phyloP scores from a whole-genome alignment of 2,113 vertebrate species.

The Naja naja region DNA sequence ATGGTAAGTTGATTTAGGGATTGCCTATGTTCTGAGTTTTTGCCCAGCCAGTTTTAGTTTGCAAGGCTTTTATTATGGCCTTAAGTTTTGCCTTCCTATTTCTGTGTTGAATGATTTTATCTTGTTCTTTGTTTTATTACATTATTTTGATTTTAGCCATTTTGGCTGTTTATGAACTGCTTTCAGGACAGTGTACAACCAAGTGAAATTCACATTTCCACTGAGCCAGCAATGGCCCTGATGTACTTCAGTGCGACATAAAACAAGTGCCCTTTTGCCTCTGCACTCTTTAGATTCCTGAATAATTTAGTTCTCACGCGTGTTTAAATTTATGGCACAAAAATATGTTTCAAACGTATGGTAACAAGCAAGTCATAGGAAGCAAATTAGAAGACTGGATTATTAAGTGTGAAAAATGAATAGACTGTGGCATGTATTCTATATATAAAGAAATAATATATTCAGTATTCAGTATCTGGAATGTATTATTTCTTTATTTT shows the following conservation, averaged over 20 bases:
- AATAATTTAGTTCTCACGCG: neutral
- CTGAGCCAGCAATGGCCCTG: neutral
- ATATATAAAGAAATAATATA: neutral
- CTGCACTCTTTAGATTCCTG: neutral
- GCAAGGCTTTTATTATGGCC: neutral
- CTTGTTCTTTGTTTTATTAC: neutral
- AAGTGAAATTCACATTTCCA: neutral
- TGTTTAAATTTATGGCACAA: neutral
- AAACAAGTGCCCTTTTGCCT: neutral
- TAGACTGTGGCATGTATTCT: neutral
- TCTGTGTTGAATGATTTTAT: neutral
- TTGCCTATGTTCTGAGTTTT: neutral
- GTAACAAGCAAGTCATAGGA: neutral
- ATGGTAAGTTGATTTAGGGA: conserved; percentile 73
- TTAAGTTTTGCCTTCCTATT: neutral
- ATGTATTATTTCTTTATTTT: neutral
- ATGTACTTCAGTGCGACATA: neutral
- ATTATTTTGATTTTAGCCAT: neutral
- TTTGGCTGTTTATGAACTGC: neutral
- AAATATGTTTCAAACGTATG: neutral
- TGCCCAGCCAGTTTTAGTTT: neutral
- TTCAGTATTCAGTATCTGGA: neutral
- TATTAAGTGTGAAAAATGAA: neutral
- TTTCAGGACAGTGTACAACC: neutral
- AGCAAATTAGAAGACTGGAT: neutral